These are phyloP conservation scores for Hanleya hanleyi DNA, from an alignment of 2,888 invertebrate genomes.

Conservation along the genomic window DNA sequence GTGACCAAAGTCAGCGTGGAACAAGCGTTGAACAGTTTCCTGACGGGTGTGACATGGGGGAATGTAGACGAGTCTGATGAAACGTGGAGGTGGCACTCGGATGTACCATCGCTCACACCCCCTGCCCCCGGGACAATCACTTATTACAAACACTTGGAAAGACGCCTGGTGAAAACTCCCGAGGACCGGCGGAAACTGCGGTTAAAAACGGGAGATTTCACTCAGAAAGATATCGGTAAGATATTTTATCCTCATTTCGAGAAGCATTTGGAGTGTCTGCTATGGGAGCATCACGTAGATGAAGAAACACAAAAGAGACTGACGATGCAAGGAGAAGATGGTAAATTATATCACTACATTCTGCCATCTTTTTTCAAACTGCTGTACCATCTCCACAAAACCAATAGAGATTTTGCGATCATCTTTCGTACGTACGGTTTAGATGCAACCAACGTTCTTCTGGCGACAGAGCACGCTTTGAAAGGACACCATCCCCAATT, in stretches of 20 bases:
- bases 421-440: conserved; percentile 70
- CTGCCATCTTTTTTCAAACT: conserved; percentile 69
- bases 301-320: conserved; percentile 40
- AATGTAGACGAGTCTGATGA: conserved; percentile 43
- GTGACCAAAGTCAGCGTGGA: conserved; percentile 68
- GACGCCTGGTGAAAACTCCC: conserved; percentile 59
- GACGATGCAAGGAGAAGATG: conserved; percentile 59
- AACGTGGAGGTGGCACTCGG: conserved; percentile 65
- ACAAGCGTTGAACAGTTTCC: conserved; percentile 71
- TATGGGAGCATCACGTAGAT: conserved; percentile 51
- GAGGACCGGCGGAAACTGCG: conserved; percentile 62
- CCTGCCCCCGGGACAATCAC: conserved; percentile 57
- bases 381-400: conserved; percentile 54
- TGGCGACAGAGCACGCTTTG: conserved; percentile 53
- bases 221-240: conserved; percentile 56
- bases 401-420: conserved; percentile 63
- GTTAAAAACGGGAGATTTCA: conserved; percentile 68
- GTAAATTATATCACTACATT: conserved; percentile 69
- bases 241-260: conserved; percentile 61
- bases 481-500: conserved; percentile 66
- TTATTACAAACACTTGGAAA: conserved; percentile 70
- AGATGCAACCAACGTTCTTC: conserved; percentile 66
- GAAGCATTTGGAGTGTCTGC: conserved; percentile 56
- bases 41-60: conserved; percentile 72
- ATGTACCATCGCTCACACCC: conserved; percentile 57